These are phyloP conservation scores for Rousettus madagascariensis DNA, from an alignment of 2,797 vertebrate species.

Conservation along the genomic window DNA sequence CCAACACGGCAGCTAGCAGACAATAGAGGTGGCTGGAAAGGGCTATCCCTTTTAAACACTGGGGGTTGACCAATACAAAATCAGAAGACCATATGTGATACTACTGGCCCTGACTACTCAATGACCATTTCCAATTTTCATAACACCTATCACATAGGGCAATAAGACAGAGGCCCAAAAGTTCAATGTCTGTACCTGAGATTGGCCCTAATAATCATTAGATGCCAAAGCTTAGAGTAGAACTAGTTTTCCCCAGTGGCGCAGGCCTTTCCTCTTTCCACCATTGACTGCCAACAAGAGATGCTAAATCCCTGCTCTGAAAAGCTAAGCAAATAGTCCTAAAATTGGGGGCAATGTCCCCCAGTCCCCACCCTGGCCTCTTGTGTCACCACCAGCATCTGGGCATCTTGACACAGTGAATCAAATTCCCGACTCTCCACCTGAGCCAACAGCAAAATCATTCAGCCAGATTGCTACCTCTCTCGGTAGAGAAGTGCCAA, in stretches of 20 bases:
- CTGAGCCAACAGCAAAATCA: background rate
- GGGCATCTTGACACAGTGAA: background rate
- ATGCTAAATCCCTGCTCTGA: background rate
- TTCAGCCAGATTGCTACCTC: background rate
- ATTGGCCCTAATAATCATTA: background rate
- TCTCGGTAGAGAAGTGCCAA: background rate
- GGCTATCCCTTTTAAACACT: background rate
- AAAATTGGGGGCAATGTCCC: background rate
- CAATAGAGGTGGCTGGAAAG: background rate
- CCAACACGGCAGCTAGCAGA: background rate
- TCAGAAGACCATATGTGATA: constrained; percentile 1
- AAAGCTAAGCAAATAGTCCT: background rate
- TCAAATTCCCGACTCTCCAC: constrained; percentile 26
- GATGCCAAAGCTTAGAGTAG: background rate
- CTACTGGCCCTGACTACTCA: background rate
- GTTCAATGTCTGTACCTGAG: background rate
- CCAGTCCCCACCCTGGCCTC: background rate
- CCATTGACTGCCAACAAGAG: background rate
- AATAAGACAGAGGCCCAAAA: background rate
- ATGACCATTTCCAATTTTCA: background rate
- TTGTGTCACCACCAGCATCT: background rate
- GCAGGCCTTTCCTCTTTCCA: constrained; percentile 36
- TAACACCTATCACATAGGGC: background rate
- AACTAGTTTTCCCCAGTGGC: background rate
- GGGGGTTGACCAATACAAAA: background rate